Conservation (phyloP, 1,140 invertebrate species). For the Helicoverpa zea region DNA sequence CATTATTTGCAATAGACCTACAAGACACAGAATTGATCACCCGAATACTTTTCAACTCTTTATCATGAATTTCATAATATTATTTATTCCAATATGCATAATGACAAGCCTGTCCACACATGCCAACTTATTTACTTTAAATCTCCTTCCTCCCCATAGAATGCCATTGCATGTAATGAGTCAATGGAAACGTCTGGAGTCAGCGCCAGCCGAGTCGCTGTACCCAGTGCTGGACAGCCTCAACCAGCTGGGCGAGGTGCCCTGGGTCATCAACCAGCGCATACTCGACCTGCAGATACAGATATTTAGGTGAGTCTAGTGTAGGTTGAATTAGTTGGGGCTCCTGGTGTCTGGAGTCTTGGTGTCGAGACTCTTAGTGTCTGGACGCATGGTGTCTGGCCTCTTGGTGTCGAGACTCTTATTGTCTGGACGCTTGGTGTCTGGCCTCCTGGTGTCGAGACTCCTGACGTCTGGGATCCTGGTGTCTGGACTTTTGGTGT, state of each 20-base stretch:
- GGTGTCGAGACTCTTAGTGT: neutral
- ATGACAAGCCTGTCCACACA: too few species aligned
- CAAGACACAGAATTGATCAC: too few species aligned
- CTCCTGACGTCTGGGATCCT: too few species aligned
- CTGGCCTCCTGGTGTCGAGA: too few species aligned
- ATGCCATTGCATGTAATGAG: slow-evolving; percentile 86
- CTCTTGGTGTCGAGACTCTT: too few species aligned
- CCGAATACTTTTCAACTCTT: too few species aligned
- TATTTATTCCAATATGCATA: neutral
- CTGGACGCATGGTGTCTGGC: too few species aligned
- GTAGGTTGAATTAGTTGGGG: neutral
- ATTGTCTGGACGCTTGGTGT: too few species aligned
- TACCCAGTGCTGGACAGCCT: slow-evolving; percentile 96
- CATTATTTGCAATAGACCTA: too few species aligned
- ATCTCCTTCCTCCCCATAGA: slow-evolving; percentile 64
- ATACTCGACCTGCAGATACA: slow-evolving; percentile 89
- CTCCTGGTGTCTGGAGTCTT: neutral
- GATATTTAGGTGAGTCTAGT: slow-evolving; percentile 79
- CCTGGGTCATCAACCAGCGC: slow-evolving; percentile 96
- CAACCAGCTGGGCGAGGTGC: slow-evolving; percentile 95
- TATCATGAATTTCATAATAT: too few species aligned
- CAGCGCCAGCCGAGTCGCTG: slow-evolving; percentile 87
- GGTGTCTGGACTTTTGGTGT: too few species aligned
- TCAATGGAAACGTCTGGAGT: slow-evolving; percentile 89
- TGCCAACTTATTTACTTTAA: slow-evolving; percentile 12